Conservation (phyloP, 2,797 vertebrate species). For the Brachyrhaphis roseni region DNA sequence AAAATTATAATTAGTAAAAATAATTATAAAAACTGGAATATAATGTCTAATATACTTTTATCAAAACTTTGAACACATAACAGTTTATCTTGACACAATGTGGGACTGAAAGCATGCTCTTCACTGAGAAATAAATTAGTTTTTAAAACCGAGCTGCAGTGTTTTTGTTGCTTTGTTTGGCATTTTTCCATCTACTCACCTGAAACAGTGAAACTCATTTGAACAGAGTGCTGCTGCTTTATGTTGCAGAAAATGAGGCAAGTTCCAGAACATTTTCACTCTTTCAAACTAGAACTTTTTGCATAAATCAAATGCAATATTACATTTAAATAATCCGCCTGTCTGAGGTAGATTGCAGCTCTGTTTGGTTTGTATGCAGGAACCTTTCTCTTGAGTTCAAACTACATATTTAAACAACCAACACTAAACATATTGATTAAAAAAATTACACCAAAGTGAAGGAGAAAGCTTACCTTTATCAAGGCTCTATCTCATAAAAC, state of each 20-base stretch:
- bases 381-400: background rate
- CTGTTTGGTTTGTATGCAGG: background rate
- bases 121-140: background rate
- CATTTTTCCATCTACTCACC: slow-evolving; percentile 10
- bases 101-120: background rate
- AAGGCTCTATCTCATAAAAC: slow-evolving; percentile 27
- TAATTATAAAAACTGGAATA: background rate
- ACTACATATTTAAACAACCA: background rate
- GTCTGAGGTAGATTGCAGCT: background rate
- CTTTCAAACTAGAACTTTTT: slow-evolving; percentile 1
- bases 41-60: background rate
- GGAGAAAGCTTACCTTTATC: slow-evolving; percentile 64
- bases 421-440: background rate
- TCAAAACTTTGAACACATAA: background rate
- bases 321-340: background rate
- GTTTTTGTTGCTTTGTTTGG: background rate
- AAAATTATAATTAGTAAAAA: too few relatives aligned
- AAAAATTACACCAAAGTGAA: background rate
- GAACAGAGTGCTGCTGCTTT: slow-evolving; percentile 14
- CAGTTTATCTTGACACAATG: background rate
- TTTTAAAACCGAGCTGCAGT: background rate
- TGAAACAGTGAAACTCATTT: slow-evolving; percentile 17
- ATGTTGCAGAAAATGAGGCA: slow-evolving; percentile 11
- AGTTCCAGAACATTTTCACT: slow-evolving; percentile 12
- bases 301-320: background rate